phyloP scores from a whole-genome alignment of 2,113 vertebrate genomes.

The Scophthalmus maximus region DNA sequence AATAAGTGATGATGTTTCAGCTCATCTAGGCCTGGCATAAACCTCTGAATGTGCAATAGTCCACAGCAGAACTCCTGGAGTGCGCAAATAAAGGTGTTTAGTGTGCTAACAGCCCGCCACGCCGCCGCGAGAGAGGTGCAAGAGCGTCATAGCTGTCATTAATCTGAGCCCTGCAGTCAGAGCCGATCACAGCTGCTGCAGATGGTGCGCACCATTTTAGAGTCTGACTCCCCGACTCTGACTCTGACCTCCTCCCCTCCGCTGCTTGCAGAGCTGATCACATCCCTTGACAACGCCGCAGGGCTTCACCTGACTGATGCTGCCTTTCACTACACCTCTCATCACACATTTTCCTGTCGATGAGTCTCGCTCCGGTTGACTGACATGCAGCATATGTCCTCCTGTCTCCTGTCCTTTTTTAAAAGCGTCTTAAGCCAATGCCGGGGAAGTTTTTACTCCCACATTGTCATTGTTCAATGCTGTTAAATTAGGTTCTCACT shows the following conservation, averaged over 20 bases:
- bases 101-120: constrained; percentile 60
- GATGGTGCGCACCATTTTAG: constrained; percentile 53
- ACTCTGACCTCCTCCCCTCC: constrained; percentile 42
- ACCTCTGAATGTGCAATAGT: background rate
- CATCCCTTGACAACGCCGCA: constrained; percentile 42
- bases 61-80: background rate
- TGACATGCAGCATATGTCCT: constrained; percentile 57
- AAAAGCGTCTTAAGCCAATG: constrained; percentile 12
- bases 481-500: background rate
- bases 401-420: constrained; percentile 37
- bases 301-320: constrained; percentile 61
- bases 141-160: constrained; percentile 54
- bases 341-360: constrained; percentile 55
- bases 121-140: constrained; percentile 44
- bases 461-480: background rate
- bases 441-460: background rate
- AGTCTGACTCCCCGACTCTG: constrained; percentile 10
- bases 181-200: constrained; percentile 51
- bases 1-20: background rate
- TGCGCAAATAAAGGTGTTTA: constrained; percentile 46
- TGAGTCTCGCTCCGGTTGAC: constrained; percentile 22
- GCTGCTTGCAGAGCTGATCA: constrained; percentile 45
- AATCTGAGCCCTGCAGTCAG: constrained; percentile 54
- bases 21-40: background rate
- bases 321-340: constrained; percentile 56